These are phyloP conservation scores for Halisarca cf. caerulea DNA, from an alignment of 37 sponge, comb jelly and placozoan species.

Conservation along the genomic window DNA sequence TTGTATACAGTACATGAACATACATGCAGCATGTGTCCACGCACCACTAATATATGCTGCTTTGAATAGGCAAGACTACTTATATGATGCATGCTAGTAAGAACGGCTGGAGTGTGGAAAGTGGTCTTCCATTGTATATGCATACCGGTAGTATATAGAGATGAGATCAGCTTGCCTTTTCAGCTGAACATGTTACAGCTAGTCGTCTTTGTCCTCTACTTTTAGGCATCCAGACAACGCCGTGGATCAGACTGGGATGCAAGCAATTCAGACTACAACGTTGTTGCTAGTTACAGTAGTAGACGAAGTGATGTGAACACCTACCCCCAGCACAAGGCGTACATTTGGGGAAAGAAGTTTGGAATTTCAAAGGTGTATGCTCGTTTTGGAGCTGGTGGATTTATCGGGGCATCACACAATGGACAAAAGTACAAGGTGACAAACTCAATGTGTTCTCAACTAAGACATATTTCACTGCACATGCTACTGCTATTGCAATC, in stretches of 20 bases:
- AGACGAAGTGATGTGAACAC: conserved; percentile 36
- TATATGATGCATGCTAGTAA: no score
- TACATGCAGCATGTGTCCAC: no score
- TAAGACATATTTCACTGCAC: background rate
- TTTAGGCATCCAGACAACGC: background rate
- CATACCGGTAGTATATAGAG: no score
- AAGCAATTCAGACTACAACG: conserved; percentile 35
- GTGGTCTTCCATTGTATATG: no score
- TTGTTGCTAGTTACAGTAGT: conserved; percentile 32
- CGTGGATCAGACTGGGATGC: conserved; percentile 55
- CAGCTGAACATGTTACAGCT: no score
- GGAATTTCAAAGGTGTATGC: conserved; percentile 43
- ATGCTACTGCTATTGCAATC: background rate
- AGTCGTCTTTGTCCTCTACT: no score
- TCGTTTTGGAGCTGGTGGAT: conserved; percentile 47
- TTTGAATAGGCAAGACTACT: no score
- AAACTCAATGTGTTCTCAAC: background rate
- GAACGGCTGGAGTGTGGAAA: no score
- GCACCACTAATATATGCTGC: no score
- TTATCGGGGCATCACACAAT: conserved; percentile 38
- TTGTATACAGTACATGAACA: no score
- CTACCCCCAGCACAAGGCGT: conserved; percentile 57
- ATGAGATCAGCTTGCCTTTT: no score
- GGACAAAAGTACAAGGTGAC: conserved; percentile 30
- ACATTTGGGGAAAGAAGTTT: conserved; percentile 62